Percentiles rank a stretch among this genome's conserved stretches.
These are phyloP conservation scores for Lasioglossum marginatum DNA, from an alignment of 2,888 invertebrate species.

Conservation along the genomic window DNA sequence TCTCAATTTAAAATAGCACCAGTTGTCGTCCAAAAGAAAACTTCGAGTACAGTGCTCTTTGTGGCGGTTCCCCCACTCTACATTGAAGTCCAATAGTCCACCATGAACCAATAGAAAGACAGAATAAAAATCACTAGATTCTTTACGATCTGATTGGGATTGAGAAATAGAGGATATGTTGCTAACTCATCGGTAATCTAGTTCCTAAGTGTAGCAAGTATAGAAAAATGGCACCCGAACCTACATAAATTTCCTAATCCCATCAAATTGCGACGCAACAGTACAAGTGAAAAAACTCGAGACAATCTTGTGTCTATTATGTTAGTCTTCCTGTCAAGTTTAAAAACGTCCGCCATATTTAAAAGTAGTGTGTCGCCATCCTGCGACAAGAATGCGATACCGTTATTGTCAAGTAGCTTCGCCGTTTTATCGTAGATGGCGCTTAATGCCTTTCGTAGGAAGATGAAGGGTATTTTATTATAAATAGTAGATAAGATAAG, in stretches of 20 bases:
- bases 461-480: too few relatives aligned
- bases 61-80: not conserved
- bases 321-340: not conserved
- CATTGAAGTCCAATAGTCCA: not conserved
- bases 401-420: too few relatives aligned
- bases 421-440: too few relatives aligned
- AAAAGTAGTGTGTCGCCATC: too few relatives aligned
- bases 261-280: too few relatives aligned
- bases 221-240: too few relatives aligned
- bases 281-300: not conserved
- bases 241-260: too few relatives aligned
- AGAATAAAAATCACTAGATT: not conserved
- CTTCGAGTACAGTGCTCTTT: not conserved
- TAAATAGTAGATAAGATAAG: too few relatives aligned
- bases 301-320: too few relatives aligned
- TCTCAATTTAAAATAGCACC: not conserved
- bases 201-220: not conserved
- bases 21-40: not conserved
- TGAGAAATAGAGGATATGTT: not conserved
- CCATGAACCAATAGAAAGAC: not conserved
- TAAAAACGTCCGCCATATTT: not conserved
- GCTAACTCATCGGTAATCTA: not conserved
- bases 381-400: too few relatives aligned
- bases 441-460: too few relatives aligned
- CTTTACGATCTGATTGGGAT: not conserved